Base-by-base conservation (phyloP, 2,888 invertebrate species). In the Artemia sp. region DNA sequence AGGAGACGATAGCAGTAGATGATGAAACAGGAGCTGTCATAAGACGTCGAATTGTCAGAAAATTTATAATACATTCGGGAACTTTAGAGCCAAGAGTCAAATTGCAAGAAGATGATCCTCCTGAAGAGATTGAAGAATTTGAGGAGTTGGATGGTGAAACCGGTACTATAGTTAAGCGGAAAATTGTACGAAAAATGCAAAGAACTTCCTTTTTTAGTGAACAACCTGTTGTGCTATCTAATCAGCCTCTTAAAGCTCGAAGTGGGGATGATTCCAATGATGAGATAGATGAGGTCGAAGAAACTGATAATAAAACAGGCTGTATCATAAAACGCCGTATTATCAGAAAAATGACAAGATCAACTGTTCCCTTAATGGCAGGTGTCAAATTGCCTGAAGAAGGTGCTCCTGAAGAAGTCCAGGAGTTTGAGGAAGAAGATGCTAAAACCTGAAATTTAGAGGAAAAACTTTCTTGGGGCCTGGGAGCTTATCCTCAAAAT, bases 291-390 rank as follows among this genome's bases (percentile, higher is more conserved):
- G 58, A 58, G 19, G 10, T 19, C 10, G n/a, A 58, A 58, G 58
- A 58, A 19, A 19, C 19, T n/a, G 58, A 58, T 58, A 11, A 58
- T n/a, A 58, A 58, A 58, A 58, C 58, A 19, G 58, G 58, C n/a
- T n/a, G 1, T 58, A 10, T 58, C 19, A 58, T 19, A 58, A 58
- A n/a, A 19, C 58, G 58, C 19, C 58, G 58, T 8, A 58, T 19
- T 58, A 19, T 58, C 8, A n/a, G 58, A 14, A n/a, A 9, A 10
- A 19, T 58, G 8, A n/a, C n/a, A 14, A n/a, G 58, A 19, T 58
- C 58, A 14, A 19, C 8, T 58, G 58, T 58, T 8, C 19, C 58
- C 8, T 14, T 14, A n/a, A 19, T 58, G 58, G 10, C 19, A 58
- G 10, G n/a, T 14, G 58, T 8, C 6, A 9, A 58, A 14, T 14